These are phyloP conservation scores for Fringilla coelebs DNA, from an alignment of 2,797 vertebrate species.

Conservation along the genomic window DNA sequence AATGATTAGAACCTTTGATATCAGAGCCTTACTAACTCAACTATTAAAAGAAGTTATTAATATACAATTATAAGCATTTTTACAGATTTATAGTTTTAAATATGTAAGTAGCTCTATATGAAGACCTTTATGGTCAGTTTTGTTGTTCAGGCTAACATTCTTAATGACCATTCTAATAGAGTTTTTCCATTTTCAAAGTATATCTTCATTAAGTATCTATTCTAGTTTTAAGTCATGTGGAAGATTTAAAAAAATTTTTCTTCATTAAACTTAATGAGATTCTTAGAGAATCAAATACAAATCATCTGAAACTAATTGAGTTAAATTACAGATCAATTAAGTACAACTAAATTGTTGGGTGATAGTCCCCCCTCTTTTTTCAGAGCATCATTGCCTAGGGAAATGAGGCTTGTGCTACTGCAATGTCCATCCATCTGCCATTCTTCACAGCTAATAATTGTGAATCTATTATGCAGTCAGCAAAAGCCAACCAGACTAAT, in stretches of 20 bases:
- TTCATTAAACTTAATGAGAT: conserved; percentile 46
- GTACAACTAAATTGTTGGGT: background rate
- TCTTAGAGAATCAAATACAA: conserved; percentile 31
- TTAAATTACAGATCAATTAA: conserved; percentile 47
- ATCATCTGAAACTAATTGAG: conserved; percentile 41
- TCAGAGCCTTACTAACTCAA: background rate
- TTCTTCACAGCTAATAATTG: conserved; percentile 43
- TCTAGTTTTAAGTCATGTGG: conserved; percentile 10
- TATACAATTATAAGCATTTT: background rate
- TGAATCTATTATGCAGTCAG: conserved; percentile 12
- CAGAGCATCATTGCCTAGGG: background rate
- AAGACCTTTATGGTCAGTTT: background rate
- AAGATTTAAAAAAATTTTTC: conserved; percentile 3
- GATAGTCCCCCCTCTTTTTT: background rate
- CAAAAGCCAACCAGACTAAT: conserved; percentile 35
- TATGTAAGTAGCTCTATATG: background rate
- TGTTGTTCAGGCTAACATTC: background rate
- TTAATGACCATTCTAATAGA: conserved; percentile 2
- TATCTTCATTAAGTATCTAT: conserved; percentile 21
- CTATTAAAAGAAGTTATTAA: background rate
- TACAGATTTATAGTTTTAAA: background rate
- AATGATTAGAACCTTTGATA: background rate
- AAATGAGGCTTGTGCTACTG: conserved; percentile 6
- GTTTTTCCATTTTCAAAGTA: background rate
- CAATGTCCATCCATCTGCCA: conserved; percentile 44